phyloP scores from a whole-genome alignment of 2,113 vertebrate species.

The Etia nguti region DNA sequence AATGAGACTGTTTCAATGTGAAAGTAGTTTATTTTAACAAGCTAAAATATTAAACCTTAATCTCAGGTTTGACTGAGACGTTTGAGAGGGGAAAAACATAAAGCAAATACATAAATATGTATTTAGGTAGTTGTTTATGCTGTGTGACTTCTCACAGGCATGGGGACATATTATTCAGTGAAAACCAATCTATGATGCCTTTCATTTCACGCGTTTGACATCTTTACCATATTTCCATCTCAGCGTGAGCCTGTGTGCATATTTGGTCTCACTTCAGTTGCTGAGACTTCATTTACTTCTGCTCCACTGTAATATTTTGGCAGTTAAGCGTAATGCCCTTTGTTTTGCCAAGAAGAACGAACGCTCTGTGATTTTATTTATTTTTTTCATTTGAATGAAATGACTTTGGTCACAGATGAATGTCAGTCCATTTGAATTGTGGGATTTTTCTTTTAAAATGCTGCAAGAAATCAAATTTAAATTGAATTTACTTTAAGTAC shows the following conservation, averaged over 20 bases:
- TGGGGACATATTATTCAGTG: fast-evolving
- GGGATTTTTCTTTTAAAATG: not conserved
- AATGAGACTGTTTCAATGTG: not conserved
- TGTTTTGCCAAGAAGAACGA: not conserved
- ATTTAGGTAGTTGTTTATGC: not conserved
- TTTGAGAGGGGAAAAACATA: not conserved
- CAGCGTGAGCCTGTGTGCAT: not conserved
- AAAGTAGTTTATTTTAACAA: not conserved
- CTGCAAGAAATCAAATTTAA: not conserved
- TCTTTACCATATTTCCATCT: fast-evolving
- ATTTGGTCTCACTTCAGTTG: not conserved
- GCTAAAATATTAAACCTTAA: no score
- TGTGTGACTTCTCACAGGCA: not conserved
- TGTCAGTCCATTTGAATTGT: not conserved
- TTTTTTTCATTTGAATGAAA: not conserved
- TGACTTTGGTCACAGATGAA: not conserved
- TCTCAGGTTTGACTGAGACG: fast-evolving
- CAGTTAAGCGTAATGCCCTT: not conserved
- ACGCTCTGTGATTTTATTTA: fast-evolving
- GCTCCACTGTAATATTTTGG: not conserved
- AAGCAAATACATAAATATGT: fast-evolving
- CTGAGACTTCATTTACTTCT: not conserved
- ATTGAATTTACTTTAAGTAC: not conserved
- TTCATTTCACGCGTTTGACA: not conserved
- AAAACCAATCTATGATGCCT: not conserved